phyloP scores from a whole-genome alignment of 2,888 invertebrate genomes.

The Osmoderma eremita region DNA sequence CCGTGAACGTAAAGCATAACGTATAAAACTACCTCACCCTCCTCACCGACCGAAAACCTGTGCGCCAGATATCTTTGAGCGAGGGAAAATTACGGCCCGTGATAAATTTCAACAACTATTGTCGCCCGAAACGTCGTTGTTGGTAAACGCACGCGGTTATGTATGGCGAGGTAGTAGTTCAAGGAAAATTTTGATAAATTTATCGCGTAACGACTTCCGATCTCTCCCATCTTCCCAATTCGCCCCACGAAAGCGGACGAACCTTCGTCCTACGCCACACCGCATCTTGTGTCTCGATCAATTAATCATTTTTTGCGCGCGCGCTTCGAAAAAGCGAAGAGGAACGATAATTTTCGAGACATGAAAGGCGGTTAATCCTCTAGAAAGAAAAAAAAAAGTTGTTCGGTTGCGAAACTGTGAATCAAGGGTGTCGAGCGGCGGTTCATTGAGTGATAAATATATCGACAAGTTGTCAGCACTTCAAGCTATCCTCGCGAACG shows the following conservation, averaged over 20 bases:
- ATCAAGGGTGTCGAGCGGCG: conserved; percentile 15
- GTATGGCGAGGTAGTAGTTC: conserved; percentile 18
- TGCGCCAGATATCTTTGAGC: conserved; percentile 31
- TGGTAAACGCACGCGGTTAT: conserved; percentile 20
- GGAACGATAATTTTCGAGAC: conserved; percentile 24
- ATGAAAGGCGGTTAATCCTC: conserved; percentile 18
- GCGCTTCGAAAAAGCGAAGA: not conserved
- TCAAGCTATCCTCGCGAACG: conserved; percentile 15
- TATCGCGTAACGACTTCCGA: conserved; percentile 31
- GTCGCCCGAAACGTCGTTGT: conserved; percentile 32
- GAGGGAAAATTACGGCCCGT: conserved; percentile 30
- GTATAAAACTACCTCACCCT: conserved; percentile 35
- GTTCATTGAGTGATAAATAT: conserved; percentile 44
- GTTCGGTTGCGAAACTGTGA: conserved; percentile 21
- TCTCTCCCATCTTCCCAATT: not conserved
- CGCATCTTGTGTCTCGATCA: conserved; percentile 10
- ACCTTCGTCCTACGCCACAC: not conserved
- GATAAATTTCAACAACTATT: conserved; percentile 38
- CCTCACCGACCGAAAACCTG: conserved; percentile 14
- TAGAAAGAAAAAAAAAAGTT: conserved; percentile 20
- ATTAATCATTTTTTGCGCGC: conserved; percentile 32
- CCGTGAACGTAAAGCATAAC: conserved; percentile 41
- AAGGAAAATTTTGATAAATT: conserved; percentile 37
- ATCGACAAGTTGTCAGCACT: conserved; percentile 44
- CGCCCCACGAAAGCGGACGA: not conserved